Conservation (phyloP, 2,888 invertebrate species). For the Andrena fulva region DNA sequence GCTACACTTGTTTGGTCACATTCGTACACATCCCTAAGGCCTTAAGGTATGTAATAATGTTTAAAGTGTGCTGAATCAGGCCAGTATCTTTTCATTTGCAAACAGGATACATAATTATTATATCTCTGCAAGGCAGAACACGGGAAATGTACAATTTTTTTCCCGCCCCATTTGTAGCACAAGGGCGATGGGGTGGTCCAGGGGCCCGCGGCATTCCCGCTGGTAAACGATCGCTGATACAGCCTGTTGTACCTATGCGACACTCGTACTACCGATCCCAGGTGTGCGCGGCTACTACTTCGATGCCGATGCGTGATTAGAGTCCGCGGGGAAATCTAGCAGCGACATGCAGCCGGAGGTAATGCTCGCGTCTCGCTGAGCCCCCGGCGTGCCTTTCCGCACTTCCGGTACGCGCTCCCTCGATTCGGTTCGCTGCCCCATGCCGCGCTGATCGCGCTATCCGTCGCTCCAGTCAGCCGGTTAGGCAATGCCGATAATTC, state of each 20-base stretch:
- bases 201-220: constrained; percentile 10
- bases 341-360: constrained; percentile 76
- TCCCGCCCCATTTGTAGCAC: not conserved
- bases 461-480: constrained; percentile 25
- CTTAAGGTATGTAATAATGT: too few species aligned
- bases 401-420: constrained; percentile 40
- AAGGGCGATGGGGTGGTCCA: not conserved
- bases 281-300: constrained; percentile 77
- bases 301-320: constrained; percentile 80
- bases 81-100: too few species aligned
- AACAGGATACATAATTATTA: too few species aligned
- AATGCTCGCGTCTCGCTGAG: constrained; percentile 58
- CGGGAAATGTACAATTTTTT: not conserved
- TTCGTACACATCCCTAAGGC: too few species aligned
- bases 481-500: constrained; percentile 49
- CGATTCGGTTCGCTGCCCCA: constrained; percentile 30
- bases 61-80: too few species aligned
- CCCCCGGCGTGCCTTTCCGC: constrained; percentile 58
- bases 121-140: too few species aligned
- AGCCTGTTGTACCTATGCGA: constrained; percentile 3
- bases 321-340: constrained; percentile 82
- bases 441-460: constrained; percentile 7
- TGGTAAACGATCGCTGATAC: constrained; percentile 30
- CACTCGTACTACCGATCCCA: constrained; percentile 61
- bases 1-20: too few species aligned